Percentiles rank a stretch among this genome's conserved stretches.
Evolutionary conservation across 2,888 invertebrate genomes (phyloP).

Genomic region (Bruchidius siliquastri): DNA sequence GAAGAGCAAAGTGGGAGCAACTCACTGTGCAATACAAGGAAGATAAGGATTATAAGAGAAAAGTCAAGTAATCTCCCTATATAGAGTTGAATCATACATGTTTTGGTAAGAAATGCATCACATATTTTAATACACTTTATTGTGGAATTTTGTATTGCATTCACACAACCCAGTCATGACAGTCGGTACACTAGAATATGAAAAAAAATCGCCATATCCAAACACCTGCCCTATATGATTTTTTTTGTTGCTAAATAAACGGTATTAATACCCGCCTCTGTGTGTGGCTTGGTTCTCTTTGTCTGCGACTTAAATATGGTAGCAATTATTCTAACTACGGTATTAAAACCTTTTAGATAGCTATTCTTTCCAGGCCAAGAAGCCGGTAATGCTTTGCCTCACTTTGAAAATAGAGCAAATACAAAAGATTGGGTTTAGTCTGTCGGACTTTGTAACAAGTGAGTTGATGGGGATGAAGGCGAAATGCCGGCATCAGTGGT

Average conservation of each 20-base stretch:
- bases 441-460: slow-evolving; percentile 44
- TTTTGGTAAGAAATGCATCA: too few relatives aligned
- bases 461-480: slow-evolving; percentile 48
- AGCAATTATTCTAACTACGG: slow-evolving; percentile 51
- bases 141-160: too few relatives aligned
- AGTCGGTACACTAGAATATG: too few relatives aligned
- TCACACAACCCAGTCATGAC: too few relatives aligned
- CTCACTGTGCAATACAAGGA: too few relatives aligned
- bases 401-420: slow-evolving; percentile 47
- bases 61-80: too few relatives aligned
- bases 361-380: slow-evolving; percentile 49
- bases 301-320: slow-evolving; percentile 47
- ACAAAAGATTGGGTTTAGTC: slow-evolving; percentile 48
- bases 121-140: too few relatives aligned
- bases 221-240: too few relatives aligned
- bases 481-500: slow-evolving; percentile 37
- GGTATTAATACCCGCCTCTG: slow-evolving; percentile 17
- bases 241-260: neutral
- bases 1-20: too few relatives aligned
- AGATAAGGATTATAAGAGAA: too few relatives aligned
- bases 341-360: slow-evolving; percentile 49
- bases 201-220: too few relatives aligned
- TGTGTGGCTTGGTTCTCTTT: slow-evolving; percentile 37
- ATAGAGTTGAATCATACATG: too few relatives aligned
- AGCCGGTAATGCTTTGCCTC: slow-evolving; percentile 43